Evolutionary conservation across 2,888 invertebrate species (phyloP), one percentile per base, ranked within the genome.

Genomic region (Zele albiditarsus): DNA sequence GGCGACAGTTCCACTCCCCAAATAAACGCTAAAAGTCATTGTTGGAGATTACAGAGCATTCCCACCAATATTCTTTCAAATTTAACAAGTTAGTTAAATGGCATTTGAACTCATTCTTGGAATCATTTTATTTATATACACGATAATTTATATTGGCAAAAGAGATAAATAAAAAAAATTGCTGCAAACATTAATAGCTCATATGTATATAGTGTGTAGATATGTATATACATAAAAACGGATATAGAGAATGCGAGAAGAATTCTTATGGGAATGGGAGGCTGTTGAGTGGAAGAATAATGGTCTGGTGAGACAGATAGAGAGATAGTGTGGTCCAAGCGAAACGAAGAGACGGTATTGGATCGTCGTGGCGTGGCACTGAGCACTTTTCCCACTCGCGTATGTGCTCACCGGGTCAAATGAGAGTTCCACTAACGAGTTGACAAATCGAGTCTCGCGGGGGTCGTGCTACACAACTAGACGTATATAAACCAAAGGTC

Each of bases 371-470:
- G 70, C 49, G 71, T 71, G 66, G 70, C 70, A 42, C 38, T 20
- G 31, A 38, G 42, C 42, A 62, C 71, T 71, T 71, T 60, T 62
- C 70, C 70, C 65, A 53, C n/a, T 62, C 53, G 57, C 49, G 58
- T 46, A 49, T 73, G 71, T 69, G 69, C 31, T 83, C 81, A 78
- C 78, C 81, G 83, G 85, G 85, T 86, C 84, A 88, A 89, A 88
- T 85, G 87, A 53, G 53, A 88, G 86, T 88, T 88, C 82, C 85
- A 86, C 88, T 89, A 89, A 88, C 89, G 88, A 88, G 89, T 89
- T 89, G 89, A 89, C 89, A 89, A 89, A 89, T 89, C 88, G 87
- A 82, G 86, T 88, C 89, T 87, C 89, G 81, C 81, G 88, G 86
- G 89, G 86, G 86, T 87, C 87, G 87, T 89, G 86, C 84, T 84